Evolutionary conservation across 1,140 invertebrate species (phyloP), one percentile per base, ranked within the genome.

Genomic region (Planococcus citri): DNA sequence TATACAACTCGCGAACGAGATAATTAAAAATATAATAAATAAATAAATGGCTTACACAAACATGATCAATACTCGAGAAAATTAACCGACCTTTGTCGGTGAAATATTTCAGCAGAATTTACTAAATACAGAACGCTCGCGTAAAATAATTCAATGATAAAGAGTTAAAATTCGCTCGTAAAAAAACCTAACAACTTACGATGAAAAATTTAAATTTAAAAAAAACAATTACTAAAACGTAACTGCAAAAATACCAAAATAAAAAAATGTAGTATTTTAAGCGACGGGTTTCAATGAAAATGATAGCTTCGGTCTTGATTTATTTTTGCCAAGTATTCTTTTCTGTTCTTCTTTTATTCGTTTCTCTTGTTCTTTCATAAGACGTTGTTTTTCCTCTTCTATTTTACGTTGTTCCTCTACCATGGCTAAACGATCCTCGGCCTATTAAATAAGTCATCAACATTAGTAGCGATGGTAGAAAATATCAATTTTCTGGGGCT

Each of bases 331-430:
- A 74, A 97, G 83, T 74, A 97, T 97, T 79, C 94, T 91, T 80
- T 94, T 95, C 81, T 97, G 95, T 80, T 97, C 94, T 79, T 94
- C 91, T 80, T 94, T 95, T 67, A 90, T 83, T 73, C 91, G 85
- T 74, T 90, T 92, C 75, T 95, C 92, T 78, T 95, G 89, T 78
- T 96, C 92, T 79, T 92, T 92, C 77, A 91, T 88, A 80, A 97
- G 83, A 76, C 87, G 88, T 79, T 95, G 92, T 75, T 91, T 87
- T 78, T 96, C 92, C 81, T 97, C 94, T 75, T 96, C 90, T 84
- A 97, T 94, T 80, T 92, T 88, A 73, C 94, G 85, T 81, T 97
- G 94, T 78, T 97, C 93, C 82, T 97, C 95, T 73, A 97, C 92
- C 85, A 97, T 93, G 71, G 92, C 92, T 76, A 97, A 84, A 77